phyloP scores from a whole-genome alignment of 2,888 invertebrate genomes.

The Cordilura impudica region DNA sequence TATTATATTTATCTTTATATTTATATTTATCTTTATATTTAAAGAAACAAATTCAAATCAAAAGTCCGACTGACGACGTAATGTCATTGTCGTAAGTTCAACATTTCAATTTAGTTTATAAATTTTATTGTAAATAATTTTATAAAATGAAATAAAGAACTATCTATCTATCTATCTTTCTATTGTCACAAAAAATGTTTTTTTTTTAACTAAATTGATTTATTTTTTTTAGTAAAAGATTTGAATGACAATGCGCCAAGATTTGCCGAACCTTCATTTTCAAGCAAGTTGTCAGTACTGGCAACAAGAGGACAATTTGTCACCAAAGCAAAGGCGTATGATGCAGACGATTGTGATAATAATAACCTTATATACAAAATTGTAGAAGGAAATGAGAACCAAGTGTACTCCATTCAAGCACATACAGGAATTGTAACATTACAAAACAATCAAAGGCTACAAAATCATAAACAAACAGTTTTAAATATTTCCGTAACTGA shows the following conservation, averaged over 20 bases:
- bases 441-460: conserved; percentile 86
- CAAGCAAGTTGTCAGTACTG: conserved; percentile 87
- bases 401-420: conserved; percentile 84
- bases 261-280: conserved; percentile 89
- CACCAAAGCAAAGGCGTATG: conserved; percentile 91
- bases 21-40: no score
- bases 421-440: conserved; percentile 83
- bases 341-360: conserved; percentile 90
- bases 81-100: no score
- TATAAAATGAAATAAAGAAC: no score
- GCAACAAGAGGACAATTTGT: conserved; percentile 92
- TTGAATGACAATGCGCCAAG: conserved; percentile 94
- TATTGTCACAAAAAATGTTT: no score
- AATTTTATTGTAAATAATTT: no score
- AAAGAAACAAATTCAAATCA: no score
- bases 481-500: conserved; percentile 97
- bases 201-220: no score
- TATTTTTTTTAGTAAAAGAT: conserved; percentile 83
- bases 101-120: no score
- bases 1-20: no score
- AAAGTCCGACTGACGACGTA: no score
- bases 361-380: conserved; percentile 88
- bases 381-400: conserved; percentile 88
- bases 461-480: conserved; percentile 81
- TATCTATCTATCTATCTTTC: no score